Evolutionary conservation across 1,140 invertebrate species (phyloP).

Genomic region (Scaptodrosophila lebanonensis): DNA sequence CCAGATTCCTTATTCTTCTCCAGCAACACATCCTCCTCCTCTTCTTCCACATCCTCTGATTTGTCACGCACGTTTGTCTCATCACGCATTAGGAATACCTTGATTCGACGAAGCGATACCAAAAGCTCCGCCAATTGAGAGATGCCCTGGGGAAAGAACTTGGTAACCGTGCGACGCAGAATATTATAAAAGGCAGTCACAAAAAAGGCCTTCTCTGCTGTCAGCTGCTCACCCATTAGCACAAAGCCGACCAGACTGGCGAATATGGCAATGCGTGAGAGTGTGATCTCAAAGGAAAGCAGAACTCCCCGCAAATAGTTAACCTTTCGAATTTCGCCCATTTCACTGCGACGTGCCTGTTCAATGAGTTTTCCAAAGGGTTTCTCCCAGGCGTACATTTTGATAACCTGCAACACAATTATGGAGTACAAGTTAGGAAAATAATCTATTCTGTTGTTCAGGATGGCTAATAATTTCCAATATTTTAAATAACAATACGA

Average conservation of each 20-base stretch:
- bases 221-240: slow-evolving; percentile 78
- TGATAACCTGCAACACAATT: too few species aligned
- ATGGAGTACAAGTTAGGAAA: too few species aligned
- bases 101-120: slow-evolving; percentile 83
- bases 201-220: slow-evolving; percentile 85
- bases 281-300: slow-evolving; percentile 85
- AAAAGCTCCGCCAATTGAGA: slow-evolving; percentile 82
- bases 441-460: too few species aligned
- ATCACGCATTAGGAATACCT: slow-evolving; percentile 83
- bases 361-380: slow-evolving; percentile 83
- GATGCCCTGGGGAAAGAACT: slow-evolving; percentile 82
- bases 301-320: slow-evolving; percentile 85
- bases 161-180: slow-evolving; percentile 83
- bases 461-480: too few species aligned
- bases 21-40: slow-evolving; percentile 5
- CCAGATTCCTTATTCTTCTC: slow-evolving; percentile 4
- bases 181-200: slow-evolving; percentile 85
- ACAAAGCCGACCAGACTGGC: slow-evolving; percentile 86
- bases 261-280: slow-evolving; percentile 86
- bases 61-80: slow-evolving; percentile 77
- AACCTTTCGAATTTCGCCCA: slow-evolving; percentile 80
- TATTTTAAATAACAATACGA: too few species aligned
- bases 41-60: slow-evolving; percentile 19
- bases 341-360: slow-evolving; percentile 78
- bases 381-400: slow-evolving; percentile 93